Percentiles rank a stretch among this genome's conserved stretches.
Evolutionary conservation across 2,113 vertebrate genomes (phyloP).

Genomic region (Sphaerodactylus townsendi): DNA sequence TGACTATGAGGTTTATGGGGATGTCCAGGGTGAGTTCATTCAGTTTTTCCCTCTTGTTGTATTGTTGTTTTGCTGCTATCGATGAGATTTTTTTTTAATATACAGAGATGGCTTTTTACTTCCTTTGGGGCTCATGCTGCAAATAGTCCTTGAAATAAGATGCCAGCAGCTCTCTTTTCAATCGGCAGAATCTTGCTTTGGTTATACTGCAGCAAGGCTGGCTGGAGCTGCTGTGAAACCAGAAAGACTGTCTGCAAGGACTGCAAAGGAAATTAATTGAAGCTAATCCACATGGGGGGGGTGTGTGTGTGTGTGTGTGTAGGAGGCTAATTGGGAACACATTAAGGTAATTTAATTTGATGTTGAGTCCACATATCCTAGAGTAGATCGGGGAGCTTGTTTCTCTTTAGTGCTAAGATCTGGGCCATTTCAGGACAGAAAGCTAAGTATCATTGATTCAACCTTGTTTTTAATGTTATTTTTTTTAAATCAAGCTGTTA

Average conservation of each 20-base stretch:
- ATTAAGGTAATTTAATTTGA: background rate
- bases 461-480: background rate
- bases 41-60: background rate
- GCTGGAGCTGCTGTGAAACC: background rate
- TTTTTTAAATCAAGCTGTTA: background rate
- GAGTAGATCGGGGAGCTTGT: background rate
- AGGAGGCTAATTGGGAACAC: constrained; percentile 8
- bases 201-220: background rate
- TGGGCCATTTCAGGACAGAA: background rate
- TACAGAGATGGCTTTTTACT: background rate
- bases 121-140: background rate
- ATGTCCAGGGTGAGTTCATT: constrained; percentile 57
- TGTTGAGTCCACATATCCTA: background rate
- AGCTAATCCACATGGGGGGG: background rate
- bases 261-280: background rate
- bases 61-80: background rate
- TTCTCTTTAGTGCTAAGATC: background rate
- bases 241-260: background rate
- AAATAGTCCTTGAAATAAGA: constrained; percentile 30
- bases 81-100: background rate
- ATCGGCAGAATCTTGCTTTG: background rate
- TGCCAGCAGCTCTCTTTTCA: background rate
- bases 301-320: background rate
- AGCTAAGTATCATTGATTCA: background rate
- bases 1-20: constrained; percentile 64